phyloP scores from a whole-genome alignment of 2,113 vertebrate species.

The Tenebrosternarchus preto region DNA sequence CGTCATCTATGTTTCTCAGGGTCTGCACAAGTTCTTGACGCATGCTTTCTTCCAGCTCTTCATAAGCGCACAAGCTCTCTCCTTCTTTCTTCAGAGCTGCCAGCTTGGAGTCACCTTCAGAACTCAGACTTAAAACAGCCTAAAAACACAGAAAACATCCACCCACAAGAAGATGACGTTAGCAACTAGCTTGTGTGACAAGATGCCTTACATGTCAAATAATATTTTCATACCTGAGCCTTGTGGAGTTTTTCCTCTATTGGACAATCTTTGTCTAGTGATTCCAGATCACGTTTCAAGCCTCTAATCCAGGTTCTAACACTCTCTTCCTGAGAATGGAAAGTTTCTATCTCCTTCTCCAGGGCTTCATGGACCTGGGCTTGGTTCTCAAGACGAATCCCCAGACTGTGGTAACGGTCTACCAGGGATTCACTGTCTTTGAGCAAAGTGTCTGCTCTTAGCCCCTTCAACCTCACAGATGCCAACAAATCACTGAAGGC shows the following conservation, averaged over 20 bases:
- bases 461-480: conserved; percentile 65
- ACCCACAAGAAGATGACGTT: neutral
- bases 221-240: conserved; percentile 44
- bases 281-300: conserved; percentile 40
- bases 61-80: conserved; percentile 56
- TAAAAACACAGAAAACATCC: conserved; percentile 28
- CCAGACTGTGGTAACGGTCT: conserved; percentile 67
- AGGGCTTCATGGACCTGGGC: conserved; percentile 53
- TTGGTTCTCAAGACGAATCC: conserved; percentile 57
- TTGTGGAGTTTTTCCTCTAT: conserved; percentile 38
- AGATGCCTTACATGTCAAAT: too few relatives aligned
- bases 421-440: conserved; percentile 68
- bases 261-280: conserved; percentile 15
- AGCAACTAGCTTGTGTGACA: too few relatives aligned
- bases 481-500: conserved; percentile 61
- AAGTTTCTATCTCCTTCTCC: conserved; percentile 50
- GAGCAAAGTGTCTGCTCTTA: conserved; percentile 69
- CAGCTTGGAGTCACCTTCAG: conserved; percentile 66
- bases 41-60: conserved; percentile 56
- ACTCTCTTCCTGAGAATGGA: conserved; percentile 41
- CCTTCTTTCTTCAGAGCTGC: conserved; percentile 51
- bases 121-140: conserved; percentile 41
- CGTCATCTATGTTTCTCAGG: conserved; percentile 56
- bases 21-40: conserved; percentile 52
- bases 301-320: conserved; percentile 51